Evolutionary conservation across 2,888 invertebrate genomes (phyloP).

Genomic region (Tricholauxania praeusta): DNA sequence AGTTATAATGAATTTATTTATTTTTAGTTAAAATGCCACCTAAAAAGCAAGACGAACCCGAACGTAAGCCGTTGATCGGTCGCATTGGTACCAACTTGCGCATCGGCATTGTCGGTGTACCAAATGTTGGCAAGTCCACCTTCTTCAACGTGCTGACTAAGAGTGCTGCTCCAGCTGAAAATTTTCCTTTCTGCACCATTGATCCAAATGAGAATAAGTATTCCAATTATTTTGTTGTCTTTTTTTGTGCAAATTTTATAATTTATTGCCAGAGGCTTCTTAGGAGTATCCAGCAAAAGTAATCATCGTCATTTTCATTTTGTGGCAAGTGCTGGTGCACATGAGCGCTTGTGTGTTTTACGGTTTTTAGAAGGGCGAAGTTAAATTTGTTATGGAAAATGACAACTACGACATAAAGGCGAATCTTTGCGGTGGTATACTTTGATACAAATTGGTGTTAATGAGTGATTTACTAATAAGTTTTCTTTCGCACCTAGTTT

Average conservation of each 20-base stretch:
- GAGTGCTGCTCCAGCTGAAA: constrained; percentile 97
- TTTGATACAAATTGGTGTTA: too few relatives aligned
- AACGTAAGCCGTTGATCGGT: constrained; percentile 91
- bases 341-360: too few relatives aligned
- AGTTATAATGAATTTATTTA: too few relatives aligned
- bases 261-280: background rate
- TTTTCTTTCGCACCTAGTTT: too few relatives aligned
- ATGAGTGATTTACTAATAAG: too few relatives aligned
- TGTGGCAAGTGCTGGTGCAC: constrained; percentile 10
- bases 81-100: constrained; percentile 96
- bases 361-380: too few relatives aligned
- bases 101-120: constrained; percentile 92
- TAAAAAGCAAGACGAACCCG: constrained; percentile 91
- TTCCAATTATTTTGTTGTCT: constrained; percentile 53
- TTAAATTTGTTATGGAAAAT: too few relatives aligned
- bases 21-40: constrained; percentile 70
- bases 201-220: constrained; percentile 99
- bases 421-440: too few relatives aligned
- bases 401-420: too few relatives aligned
- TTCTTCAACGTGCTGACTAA: constrained; percentile 99
- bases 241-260: constrained; percentile 3
- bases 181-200: constrained; percentile 99
- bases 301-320: constrained; percentile 28
- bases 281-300: background rate
- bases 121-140: constrained; percentile 99